phyloP scores from a whole-genome alignment of 1,140 invertebrate species.

The Hermetia illucens region DNA sequence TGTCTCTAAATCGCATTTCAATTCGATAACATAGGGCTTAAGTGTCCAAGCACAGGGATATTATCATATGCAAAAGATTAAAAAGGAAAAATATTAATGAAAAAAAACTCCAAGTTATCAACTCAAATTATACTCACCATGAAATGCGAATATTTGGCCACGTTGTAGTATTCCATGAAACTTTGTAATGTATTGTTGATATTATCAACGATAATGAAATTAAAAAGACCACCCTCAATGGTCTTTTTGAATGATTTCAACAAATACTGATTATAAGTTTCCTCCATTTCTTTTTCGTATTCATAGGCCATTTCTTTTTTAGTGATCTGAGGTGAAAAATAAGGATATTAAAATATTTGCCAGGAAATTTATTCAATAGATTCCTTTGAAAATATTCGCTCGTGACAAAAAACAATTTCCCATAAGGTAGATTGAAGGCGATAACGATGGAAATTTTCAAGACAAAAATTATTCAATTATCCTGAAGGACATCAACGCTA shows the following conservation, averaged over 20 bases:
- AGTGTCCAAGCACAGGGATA: too few relatives aligned
- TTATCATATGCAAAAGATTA: too few relatives aligned
- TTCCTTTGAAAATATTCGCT: too few relatives aligned
- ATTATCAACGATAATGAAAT: constrained; percentile 85
- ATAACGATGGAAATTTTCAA: too few relatives aligned
- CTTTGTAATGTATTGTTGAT: constrained; percentile 65
- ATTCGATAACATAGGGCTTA: constrained; percentile 38
- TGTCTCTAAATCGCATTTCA: constrained; percentile 62
- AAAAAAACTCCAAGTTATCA: constrained; percentile 1
- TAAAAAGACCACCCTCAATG: constrained; percentile 79
- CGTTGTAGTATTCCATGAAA: constrained; percentile 80
- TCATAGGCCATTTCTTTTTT: constrained; percentile 74
- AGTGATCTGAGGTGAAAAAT: constrained; percentile 45
- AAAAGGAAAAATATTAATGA: too few relatives aligned
- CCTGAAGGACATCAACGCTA: too few relatives aligned
- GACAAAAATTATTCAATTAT: too few relatives aligned
- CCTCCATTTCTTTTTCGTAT: constrained; percentile 75
- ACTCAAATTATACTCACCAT: constrained; percentile 64
- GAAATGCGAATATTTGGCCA: constrained; percentile 76
- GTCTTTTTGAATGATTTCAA: constrained; percentile 87
- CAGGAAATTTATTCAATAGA: too few relatives aligned
- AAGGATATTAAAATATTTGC: constrained; percentile 8
- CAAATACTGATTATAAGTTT: constrained; percentile 64
- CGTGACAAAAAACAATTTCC: too few relatives aligned
- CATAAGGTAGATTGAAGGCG: too few relatives aligned